Percentiles rank a stretch among this genome's conserved stretches.
Evolutionary conservation across 2,113 vertebrate genomes (phyloP).

Genomic region (Thalassoma bifasciatum): DNA sequence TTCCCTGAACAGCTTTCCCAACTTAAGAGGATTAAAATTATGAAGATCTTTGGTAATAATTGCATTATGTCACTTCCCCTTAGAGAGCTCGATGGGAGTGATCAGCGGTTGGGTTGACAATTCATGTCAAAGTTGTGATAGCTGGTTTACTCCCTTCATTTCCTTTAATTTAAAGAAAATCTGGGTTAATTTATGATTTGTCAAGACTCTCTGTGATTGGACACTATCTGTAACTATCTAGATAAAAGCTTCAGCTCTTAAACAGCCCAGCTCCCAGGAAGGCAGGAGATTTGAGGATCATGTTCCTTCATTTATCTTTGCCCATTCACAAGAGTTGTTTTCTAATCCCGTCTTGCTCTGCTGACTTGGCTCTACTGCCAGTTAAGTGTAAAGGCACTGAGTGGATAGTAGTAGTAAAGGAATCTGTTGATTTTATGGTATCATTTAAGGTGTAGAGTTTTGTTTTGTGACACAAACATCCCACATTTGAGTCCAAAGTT

Average conservation of each 20-base stretch:
- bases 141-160: no score
- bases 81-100: no score
- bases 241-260: conserved; percentile 23
- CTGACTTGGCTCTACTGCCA: conserved; percentile 24
- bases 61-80: no score
- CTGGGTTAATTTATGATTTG: not conserved
- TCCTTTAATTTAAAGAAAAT: no score
- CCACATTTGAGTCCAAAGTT: not conserved
- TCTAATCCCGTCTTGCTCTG: conserved; percentile 56
- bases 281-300: conserved; percentile 37
- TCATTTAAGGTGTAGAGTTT: not conserved
- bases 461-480: not conserved
- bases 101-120: no score
- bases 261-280: conserved; percentile 9
- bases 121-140: no score
- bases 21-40: no score
- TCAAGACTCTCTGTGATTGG: conserved; percentile 1
- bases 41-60: no score
- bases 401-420: conserved; percentile 15
- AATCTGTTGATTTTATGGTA: conserved; percentile 26
- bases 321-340: conserved; percentile 47
- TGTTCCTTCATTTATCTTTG: conserved; percentile 21
- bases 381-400: conserved; percentile 8
- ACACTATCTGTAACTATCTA: not conserved
- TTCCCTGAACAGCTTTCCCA: no score